Evolutionary conservation across 2,113 vertebrate genomes (phyloP), one percentile per base, ranked within the genome.

Genomic region (Sinocyclocheilus anophthalmus): DNA sequence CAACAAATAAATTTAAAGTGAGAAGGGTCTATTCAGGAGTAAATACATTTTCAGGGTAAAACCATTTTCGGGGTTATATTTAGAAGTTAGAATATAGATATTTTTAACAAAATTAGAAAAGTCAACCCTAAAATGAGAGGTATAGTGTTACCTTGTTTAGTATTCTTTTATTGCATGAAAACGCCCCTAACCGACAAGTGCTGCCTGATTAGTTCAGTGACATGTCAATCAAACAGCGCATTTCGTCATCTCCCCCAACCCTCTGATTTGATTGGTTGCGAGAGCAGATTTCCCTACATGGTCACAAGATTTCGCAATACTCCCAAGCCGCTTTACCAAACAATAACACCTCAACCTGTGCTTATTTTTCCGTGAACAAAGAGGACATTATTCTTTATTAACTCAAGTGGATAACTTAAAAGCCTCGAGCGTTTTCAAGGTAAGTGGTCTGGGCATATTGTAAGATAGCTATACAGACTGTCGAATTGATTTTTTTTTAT

Each of bases 271-370:
- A 94, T 94, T 95, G 94, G 95, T 79, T 88, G 61, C 76, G 1
- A 9, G 24, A 16, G 14, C 73, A 93, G 83, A 94, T 93, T 85
- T 89, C 94, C 94, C 89, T 94, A 94, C 92, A 95, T 92, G 94
- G 94, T 90, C 89, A 93, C 90, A 85, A 88, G 92, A 95, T 95
- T 95, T 95, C 94, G 94, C 94, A 96, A 96, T 95, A 93, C 85
- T 88, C 67, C 53, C 61, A 81, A 63, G 80, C 81, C 89, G 83
- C 89, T 93, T 91, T 92, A 91, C 91, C 85, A 95, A 95, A 96
- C 94, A 94, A 95, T 93, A 94, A 94, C 93, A 95, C 65, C 90
- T 84, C 20, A 76, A 77, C 59, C 61, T 48, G 48, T 78, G 67
- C 88, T 81, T 86, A 70, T 88, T 86, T 88, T 72, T 87, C 48